Percentiles rank a stretch among this genome's conserved stretches.
Conservation (phyloP, 2,888 invertebrate genomes). For the Eupelmus urozonus region DNA sequence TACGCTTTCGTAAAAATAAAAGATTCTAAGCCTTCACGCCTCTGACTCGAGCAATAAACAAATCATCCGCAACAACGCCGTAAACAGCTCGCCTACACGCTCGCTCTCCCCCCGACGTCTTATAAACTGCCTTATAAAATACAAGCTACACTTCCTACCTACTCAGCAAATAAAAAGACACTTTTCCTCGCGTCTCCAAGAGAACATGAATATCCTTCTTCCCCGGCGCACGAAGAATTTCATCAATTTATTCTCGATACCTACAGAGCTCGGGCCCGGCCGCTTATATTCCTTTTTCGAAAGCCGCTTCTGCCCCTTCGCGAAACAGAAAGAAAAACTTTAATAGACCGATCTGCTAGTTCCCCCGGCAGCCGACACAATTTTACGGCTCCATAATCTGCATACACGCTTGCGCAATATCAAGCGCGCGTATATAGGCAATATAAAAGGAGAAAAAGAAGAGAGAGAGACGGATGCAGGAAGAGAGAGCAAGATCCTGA, state of each 20-base stretch:
- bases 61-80: no score
- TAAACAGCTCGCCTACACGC: no score
- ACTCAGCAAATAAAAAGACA: slow-evolving; percentile 51
- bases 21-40: no score
- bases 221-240: neutral
- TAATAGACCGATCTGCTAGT: slow-evolving; percentile 28
- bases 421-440: neutral
- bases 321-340: slow-evolving; percentile 3
- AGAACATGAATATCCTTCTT: slow-evolving; percentile 51
- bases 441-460: neutral
- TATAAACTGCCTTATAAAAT: no score
- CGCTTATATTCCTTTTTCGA: slow-evolving; percentile 31
- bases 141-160: no score
- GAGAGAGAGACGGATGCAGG: neutral
- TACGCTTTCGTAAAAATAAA: no score
- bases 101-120: no score
- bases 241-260: slow-evolving; percentile 32
- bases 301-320: neutral
- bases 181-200: slow-evolving; percentile 42
- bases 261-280: neutral
- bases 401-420: no score
- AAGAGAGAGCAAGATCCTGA: neutral
- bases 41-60: no score
- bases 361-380: slow-evolving; percentile 15
- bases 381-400: slow-evolving; percentile 36